Conservation (phyloP, 2,113 vertebrate species). For the Corvus moneduloides region DNA sequence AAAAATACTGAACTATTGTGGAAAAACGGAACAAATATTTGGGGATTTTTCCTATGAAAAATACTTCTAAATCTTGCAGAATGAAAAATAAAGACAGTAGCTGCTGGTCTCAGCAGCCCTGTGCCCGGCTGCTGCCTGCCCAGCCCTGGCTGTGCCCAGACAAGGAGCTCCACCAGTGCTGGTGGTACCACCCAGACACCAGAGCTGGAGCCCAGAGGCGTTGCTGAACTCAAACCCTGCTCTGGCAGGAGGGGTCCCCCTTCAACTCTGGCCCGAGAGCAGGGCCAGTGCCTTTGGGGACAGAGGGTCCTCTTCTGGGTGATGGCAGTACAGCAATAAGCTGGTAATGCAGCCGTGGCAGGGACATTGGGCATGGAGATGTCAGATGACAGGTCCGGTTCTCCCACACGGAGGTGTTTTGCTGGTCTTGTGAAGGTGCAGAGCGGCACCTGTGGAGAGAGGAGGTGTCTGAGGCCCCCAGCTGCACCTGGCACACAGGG, state of each 20-base stretch:
- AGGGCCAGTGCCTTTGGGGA: no score
- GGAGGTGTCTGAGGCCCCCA: no score
- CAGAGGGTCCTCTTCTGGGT: no score
- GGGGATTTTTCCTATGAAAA: not conserved
- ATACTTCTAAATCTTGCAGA: not conserved
- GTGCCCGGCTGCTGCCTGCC: not conserved
- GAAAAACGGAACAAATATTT: not conserved
- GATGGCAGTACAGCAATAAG: no score
- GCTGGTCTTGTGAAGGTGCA: no score
- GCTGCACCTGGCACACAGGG: no score
- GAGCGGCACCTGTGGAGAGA: no score
- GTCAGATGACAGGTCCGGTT: not conserved
- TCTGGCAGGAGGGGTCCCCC: no score
- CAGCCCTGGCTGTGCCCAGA: not conserved
- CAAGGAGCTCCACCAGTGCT: not conserved
- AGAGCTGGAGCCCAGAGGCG: not conserved
- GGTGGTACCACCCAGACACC: not conserved
- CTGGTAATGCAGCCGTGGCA: not conserved
- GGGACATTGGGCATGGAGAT: not conserved
- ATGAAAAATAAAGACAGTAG: not conserved
- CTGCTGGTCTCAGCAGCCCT: no score
- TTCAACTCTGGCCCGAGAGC: not conserved
- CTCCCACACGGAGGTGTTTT: not conserved
- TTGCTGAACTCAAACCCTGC: not conserved
- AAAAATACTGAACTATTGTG: not conserved